phyloP scores from a whole-genome alignment of 1,140 invertebrate species.

The Drosophila setifemur region DNA sequence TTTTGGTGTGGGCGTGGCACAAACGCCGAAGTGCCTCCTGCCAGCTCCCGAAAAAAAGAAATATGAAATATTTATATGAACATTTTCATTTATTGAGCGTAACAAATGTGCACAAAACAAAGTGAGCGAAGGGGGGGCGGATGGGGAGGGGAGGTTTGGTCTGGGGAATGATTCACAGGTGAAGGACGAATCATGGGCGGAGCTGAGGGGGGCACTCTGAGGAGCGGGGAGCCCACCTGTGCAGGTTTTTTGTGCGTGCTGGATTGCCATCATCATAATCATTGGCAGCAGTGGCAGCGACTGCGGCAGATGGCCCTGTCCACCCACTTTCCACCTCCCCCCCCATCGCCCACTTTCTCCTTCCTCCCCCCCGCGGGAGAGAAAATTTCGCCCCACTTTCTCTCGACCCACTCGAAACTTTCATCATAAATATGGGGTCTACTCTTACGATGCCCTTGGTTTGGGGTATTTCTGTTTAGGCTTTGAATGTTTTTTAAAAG shows the following conservation, averaged over 20 bases:
- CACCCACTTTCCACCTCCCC: background rate
- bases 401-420: slow-evolving; percentile 53
- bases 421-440: slow-evolving; percentile 60
- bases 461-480: background rate
- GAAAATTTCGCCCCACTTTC: slow-evolving; percentile 17
- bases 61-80: slow-evolving; percentile 81
- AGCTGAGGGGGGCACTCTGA: background rate
- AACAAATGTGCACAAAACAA: slow-evolving; percentile 73
- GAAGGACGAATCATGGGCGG: slow-evolving; percentile 38
- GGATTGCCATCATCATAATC: slow-evolving; percentile 75
- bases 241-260: slow-evolving; percentile 57
- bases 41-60: slow-evolving; percentile 29
- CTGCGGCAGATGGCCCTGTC: slow-evolving; percentile 36
- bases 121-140: background rate
- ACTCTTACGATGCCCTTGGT: slow-evolving; percentile 1
- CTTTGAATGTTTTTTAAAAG: background rate
- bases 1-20: slow-evolving; percentile 33
- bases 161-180: slow-evolving; percentile 19
- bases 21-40: slow-evolving; percentile 4
- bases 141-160: background rate
- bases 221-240: slow-evolving; percentile 35
- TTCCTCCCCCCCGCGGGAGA: background rate
- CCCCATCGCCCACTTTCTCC: background rate
- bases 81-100: slow-evolving; percentile 80
- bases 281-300: slow-evolving; percentile 38